phyloP scores from a whole-genome alignment of 2,797 vertebrate genomes.

The Paguma larvata region DNA sequence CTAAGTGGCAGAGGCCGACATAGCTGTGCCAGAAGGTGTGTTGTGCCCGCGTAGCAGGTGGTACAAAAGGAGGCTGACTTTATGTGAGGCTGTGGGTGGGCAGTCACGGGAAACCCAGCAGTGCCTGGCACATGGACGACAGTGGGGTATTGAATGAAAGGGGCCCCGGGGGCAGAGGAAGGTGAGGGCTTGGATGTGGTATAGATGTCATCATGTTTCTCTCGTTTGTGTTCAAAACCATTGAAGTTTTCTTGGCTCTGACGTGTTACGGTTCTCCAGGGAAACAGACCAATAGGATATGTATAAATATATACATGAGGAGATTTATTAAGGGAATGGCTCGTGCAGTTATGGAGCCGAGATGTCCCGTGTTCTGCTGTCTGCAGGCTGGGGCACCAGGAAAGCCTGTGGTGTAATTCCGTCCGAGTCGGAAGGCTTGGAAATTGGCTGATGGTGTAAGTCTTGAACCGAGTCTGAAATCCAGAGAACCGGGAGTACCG shows the following conservation, averaged over 20 bases:
- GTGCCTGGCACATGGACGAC: background rate
- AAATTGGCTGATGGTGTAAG: too few relatives aligned
- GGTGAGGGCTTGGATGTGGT: fast-evolving
- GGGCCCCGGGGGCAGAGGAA: background rate
- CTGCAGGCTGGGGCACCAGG: background rate
- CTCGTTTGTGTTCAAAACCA: background rate
- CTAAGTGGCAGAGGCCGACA: background rate
- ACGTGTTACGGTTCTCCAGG: background rate
- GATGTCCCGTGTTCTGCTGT: background rate
- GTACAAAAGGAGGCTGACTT: background rate
- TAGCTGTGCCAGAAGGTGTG: background rate
- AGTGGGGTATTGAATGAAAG: background rate
- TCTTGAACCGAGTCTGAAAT: background rate
- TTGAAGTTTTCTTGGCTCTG: background rate
- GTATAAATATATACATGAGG: too few relatives aligned
- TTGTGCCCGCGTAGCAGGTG: fast-evolving
- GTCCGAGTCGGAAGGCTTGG: background rate
- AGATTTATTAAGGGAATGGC: background rate
- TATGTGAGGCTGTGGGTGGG: background rate
- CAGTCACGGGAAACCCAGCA: background rate
- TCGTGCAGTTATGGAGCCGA: background rate
- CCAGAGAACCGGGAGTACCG: background rate
- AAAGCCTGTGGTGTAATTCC: background rate
- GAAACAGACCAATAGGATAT: background rate
- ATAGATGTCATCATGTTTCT: background rate